Evolutionary conservation across 1,140 invertebrate species (phyloP), one percentile per base, ranked within the genome.

Genomic region (Mycetomoellerius zeteki): DNA sequence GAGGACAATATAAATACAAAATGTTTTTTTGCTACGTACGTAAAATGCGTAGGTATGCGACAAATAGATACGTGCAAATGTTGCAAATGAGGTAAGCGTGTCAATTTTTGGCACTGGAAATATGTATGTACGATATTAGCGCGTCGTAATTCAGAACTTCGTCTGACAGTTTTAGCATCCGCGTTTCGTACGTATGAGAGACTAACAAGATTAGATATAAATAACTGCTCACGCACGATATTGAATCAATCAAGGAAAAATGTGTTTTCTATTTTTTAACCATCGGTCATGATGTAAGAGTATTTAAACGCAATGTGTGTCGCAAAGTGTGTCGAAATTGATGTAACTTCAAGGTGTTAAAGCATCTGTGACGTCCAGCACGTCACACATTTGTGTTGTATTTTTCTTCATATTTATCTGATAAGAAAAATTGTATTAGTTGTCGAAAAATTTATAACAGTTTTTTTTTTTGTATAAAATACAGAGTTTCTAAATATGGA

Each of bases 161-260:
- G 27, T 65, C 27, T 50, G 37, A 50, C 21, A 19, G 21, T 24
- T 69, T 27, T 8, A 69, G 37, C 21, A 16, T 50, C 65, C 24
- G 24, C 24, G 58, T 62, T 30, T 27, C 24, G n/a, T 47, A 27
- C 37, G 5, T 69, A 19, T 8, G 14, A 24, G 14, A 69, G 65
- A 69, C 47, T 6, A 14, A 2, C 5, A 6, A 12, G 65, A 69
- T 69, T 50, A 69, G 37, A 69, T 47, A 69, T 69, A 69, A 69
- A 50, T 50, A 69, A 69, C 65, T 19, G 14, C 37, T 69, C 5
- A 47, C n/a, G 37, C 37, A 43, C 3, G 6, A 50, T 50, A 69
- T 69, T 50, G 33, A 69, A 47, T 24, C 37, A 24, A 16, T 50
- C 12, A 5, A 27, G 37, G 21, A 50, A 47, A 69, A 69, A 47